Percentiles rank a stretch among this genome's conserved stretches.
Conservation (phyloP, 1,140 invertebrate genomes). For the Panonychus citri region DNA sequence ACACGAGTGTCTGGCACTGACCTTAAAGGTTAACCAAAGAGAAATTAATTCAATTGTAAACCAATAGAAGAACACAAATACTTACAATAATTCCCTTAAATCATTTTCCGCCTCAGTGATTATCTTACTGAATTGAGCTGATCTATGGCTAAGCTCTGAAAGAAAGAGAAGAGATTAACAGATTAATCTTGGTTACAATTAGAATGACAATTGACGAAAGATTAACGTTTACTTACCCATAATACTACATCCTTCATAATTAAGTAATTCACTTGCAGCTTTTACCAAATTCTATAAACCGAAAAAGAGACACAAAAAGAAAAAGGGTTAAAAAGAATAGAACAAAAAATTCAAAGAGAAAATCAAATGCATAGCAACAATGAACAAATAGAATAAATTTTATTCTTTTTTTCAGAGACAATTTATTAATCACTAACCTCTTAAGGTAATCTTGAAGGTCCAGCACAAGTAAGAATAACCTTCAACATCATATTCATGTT, state of each 20-base stretch:
- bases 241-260: conserved; percentile 63
- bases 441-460: conserved; percentile 72
- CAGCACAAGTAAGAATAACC: no score
- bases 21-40: no score
- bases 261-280: conserved; percentile 55
- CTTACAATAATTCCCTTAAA: conserved; percentile 55
- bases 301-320: no score
- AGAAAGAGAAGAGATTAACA: not conserved
- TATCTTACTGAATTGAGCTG: conserved; percentile 54
- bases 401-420: no score
- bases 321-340: no score
- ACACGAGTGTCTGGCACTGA: conserved; percentile 77
- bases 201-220: not conserved
- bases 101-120: conserved; percentile 48
- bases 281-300: conserved; percentile 46
- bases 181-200: no score
- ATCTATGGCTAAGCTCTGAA: conserved; percentile 72
- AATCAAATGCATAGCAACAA: no score
- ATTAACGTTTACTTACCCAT: conserved; percentile 34
- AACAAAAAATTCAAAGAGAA: no score
- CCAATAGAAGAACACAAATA: conserved; percentile 13
- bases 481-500: no score
- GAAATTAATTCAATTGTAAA: no score
- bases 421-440: conserved; percentile 37
- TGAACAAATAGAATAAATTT: no score